These are phyloP conservation scores for Dasypus novemcinctus DNA, from an alignment of 2,113 vertebrate species.

Conservation along the genomic window DNA sequence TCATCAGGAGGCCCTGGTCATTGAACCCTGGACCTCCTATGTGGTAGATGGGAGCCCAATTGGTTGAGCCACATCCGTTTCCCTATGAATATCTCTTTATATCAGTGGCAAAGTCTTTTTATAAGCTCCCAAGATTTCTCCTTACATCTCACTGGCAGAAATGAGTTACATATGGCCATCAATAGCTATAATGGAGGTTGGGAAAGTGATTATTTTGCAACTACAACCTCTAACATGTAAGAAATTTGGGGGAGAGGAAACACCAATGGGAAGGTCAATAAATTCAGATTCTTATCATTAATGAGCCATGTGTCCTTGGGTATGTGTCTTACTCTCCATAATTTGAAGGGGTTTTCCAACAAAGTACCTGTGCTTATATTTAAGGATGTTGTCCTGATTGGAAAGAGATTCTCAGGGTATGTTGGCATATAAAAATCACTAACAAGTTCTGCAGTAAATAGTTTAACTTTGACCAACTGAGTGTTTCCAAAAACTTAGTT, in stretches of 20 bases:
- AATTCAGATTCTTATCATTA: neutral
- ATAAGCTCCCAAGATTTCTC: neutral
- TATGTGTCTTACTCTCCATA: neutral
- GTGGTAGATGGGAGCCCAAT: too few species aligned
- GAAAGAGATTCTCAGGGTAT: neutral
- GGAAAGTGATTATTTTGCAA: neutral
- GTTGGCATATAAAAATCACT: neutral
- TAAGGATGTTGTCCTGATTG: neutral
- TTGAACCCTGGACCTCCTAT: too few species aligned
- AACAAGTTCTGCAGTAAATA: conserved; percentile 4
- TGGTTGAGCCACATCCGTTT: too few species aligned
- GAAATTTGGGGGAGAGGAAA: neutral
- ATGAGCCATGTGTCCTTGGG: neutral
- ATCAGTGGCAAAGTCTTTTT: neutral
- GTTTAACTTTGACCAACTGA: neutral
- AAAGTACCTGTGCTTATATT: neutral
- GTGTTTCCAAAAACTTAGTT: neutral
- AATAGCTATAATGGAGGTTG: neutral
- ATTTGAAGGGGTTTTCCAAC: neutral
- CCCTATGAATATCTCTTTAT: neutral
- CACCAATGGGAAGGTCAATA: neutral
- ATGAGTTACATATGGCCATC: neutral
- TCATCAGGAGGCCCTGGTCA: too few species aligned
- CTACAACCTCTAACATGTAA: neutral
- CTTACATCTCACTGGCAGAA: neutral